Evolutionary conservation across 2,888 invertebrate genomes (phyloP).

Genomic region (Anthrax anthrax): DNA sequence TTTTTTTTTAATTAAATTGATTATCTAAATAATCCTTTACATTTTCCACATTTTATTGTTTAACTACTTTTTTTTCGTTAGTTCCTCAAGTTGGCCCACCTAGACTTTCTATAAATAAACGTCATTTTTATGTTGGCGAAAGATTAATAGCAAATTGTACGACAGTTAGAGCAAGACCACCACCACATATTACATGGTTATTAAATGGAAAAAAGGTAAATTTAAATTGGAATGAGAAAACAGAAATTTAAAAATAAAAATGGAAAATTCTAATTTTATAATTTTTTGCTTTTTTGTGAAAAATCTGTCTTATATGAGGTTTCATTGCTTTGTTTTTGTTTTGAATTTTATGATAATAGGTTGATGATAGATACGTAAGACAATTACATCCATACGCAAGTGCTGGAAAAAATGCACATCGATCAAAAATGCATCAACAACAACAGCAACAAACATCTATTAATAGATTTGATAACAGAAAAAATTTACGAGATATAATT

Average conservation of each 20-base stretch:
- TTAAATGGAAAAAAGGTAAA: conserved; percentile 54
- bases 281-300: no score
- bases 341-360: no score
- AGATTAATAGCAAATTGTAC: conserved; percentile 53
- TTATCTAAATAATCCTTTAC: no score
- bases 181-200: conserved; percentile 56
- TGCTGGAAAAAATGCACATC: conserved; percentile 27
- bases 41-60: no score
- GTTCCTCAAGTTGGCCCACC: conserved; percentile 50
- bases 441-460: conserved; percentile 18
- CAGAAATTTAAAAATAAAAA: no score
- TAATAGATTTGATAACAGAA: not conserved
- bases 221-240: no score
- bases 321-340: no score
- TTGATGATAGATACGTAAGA: conserved; percentile 32
- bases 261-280: no score
- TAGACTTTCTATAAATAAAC: conserved; percentile 48
- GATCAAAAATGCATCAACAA: conserved; percentile 23
- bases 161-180: conserved; percentile 50
- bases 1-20: no score
- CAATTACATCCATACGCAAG: conserved; percentile 30
- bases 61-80: no score
- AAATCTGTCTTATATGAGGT: no score
- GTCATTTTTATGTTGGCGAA: conserved; percentile 43
- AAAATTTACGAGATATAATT: not conserved